Evolutionary conservation across 2,113 vertebrate genomes (phyloP).

Genomic region (Ramphastos sulfuratus): DNA sequence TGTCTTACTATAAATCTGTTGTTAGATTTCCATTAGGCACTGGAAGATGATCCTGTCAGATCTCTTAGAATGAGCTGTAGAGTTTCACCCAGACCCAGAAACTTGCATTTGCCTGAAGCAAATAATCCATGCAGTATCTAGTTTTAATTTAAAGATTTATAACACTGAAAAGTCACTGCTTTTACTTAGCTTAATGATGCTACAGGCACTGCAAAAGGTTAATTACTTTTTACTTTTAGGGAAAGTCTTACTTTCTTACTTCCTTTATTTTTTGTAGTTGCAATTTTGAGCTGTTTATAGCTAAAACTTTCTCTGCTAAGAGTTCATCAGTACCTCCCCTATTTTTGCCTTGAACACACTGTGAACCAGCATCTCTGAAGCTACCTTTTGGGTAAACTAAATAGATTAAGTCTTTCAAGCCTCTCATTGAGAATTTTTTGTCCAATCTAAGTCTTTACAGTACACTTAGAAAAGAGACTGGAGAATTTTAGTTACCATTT

Average conservation of each 20-base stretch:
- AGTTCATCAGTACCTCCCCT: not conserved
- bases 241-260: slow-evolving; percentile 1
- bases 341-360: not conserved
- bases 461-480: too few relatives aligned
- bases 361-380: not conserved
- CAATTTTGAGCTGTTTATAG: not conserved
- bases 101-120: not conserved
- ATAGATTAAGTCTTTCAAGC: not conserved
- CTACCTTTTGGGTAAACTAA: not conserved
- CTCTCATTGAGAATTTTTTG: not conserved
- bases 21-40: not conserved
- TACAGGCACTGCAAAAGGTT: not conserved
- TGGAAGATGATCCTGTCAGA: not conserved
- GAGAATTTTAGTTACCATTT: not conserved
- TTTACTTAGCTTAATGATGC: not conserved
- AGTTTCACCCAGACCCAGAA: not conserved
- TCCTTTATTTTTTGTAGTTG: not conserved
- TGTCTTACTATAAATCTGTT: not conserved
- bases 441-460: not conserved
- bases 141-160: not conserved
- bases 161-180: not conserved
- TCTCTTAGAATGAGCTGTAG: not conserved
- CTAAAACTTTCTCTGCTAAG: not conserved
- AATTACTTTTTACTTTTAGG: not conserved
- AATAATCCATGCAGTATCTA: not conserved